Base-by-base conservation (phyloP, 2,797 vertebrate genomes). In the Ctenopoma kingsleyae region DNA sequence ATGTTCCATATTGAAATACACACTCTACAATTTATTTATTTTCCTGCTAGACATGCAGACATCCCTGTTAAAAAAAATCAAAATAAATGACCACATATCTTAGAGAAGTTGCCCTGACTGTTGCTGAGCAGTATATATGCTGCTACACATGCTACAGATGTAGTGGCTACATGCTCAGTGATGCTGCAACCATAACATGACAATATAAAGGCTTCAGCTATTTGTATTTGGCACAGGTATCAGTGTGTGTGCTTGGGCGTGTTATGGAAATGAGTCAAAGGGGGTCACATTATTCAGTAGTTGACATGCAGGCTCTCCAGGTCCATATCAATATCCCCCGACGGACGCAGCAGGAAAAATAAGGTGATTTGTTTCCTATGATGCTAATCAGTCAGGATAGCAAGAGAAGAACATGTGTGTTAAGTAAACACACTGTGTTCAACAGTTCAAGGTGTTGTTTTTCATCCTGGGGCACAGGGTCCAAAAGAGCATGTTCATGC, bases 241-340 rank as follows among this genome's bases (percentile, higher is more conserved):
- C 43, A 0, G 54, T 43, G 74, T 66, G 73, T 69, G 57, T 59
- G 40, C 44, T 20, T 8, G 16, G 0, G 71, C 1, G 41, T 20
- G 54, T 73, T 81, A 81, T 90, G 85, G 67, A 87, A 80, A 90
- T 85, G 73, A 84, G 81, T 72, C 55, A 41, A 59, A 64, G 67
- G 62, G 32, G 83, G 88, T 86, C 73, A 81, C 89, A 84, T 90
- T 90, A 91, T 90, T 92, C 88, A 84, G 78, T 67, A 23, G 83
- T 82, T 86, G 88, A 91, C 91, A 79, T 70, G 67, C 81, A 59
- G 74, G 40, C 76, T 85, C 82, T 85, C 82, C 71, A 46, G 85
- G 84, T 89, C 82, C 86, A 85, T 87, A 89, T 90, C 86, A 76
- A 86, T 85, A 75, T 75, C 80, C 69, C 80, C 54, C 56, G 30